These are phyloP conservation scores for Seriola quinqueradiata DNA, from an alignment of 2,113 vertebrate species.

Conservation along the genomic window DNA sequence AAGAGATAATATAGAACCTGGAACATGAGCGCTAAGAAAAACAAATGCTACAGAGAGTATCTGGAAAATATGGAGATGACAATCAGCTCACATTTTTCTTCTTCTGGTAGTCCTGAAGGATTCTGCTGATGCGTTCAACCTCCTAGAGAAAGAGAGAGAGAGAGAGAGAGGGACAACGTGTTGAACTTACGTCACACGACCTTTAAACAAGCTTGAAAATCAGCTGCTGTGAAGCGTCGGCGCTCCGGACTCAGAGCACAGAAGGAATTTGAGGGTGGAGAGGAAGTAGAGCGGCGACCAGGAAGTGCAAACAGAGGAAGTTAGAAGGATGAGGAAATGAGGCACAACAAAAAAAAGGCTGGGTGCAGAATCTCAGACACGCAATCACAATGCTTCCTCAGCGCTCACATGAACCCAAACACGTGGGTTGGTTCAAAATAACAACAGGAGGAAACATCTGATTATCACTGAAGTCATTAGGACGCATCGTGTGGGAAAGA, in stretches of 20 bases:
- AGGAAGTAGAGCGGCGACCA: conserved; percentile 45
- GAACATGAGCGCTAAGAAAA: no score
- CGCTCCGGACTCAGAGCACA: not conserved
- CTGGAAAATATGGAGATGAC: not conserved
- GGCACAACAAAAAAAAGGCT: conserved; percentile 30
- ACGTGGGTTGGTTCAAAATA: no score
- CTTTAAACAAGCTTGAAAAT: not conserved
- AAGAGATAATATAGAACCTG: no score
- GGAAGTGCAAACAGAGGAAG: conserved; percentile 64
- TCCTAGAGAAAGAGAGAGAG: conserved; percentile 84
- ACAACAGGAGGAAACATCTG: no score
- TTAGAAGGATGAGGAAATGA: conserved; percentile 39
- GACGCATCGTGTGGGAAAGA: no score
- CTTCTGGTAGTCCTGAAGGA: conserved; percentile 93
- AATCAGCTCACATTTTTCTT: conserved; percentile 93
- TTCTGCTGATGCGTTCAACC: conserved; percentile 91
- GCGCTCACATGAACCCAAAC: not conserved
- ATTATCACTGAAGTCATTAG: no score
- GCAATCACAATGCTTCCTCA: not conserved
- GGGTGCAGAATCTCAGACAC: no score
- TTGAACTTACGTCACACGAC: not conserved
- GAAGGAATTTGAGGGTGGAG: conserved; percentile 55
- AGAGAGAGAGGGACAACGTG: not conserved
- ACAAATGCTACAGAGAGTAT: not conserved
- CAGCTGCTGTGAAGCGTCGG: not conserved